These are phyloP conservation scores for Cydia fagiglandana DNA, from an alignment of 1,140 invertebrate genomes.

Conservation along the genomic window DNA sequence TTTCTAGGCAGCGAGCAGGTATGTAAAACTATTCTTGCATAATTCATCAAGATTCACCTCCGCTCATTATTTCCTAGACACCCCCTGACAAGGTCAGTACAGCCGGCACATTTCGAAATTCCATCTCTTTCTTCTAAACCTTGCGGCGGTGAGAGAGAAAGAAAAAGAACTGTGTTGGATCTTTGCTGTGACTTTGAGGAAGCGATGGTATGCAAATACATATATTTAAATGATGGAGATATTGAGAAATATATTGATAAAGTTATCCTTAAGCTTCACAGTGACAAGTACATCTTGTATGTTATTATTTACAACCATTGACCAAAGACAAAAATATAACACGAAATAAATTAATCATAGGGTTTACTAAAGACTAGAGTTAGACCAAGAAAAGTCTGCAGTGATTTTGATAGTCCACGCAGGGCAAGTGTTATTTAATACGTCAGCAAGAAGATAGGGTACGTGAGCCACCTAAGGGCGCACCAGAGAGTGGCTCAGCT, in stretches of 20 bases:
- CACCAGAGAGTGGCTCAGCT: too few species aligned
- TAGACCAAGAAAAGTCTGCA: too few species aligned
- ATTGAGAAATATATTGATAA: neutral
- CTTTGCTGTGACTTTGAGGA: neutral
- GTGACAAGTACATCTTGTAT: neutral
- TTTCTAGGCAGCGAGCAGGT: conserved; percentile 3
- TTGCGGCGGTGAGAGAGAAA: neutral
- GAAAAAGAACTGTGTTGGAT: neutral
- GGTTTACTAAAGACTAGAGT: too few species aligned
- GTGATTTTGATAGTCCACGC: too few species aligned
- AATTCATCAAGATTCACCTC: conserved; percentile 14
- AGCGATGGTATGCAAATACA: neutral
- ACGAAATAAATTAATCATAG: too few species aligned
- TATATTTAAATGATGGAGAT: neutral
- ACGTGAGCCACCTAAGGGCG: too few species aligned
- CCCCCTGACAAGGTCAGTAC: conserved; percentile 19
- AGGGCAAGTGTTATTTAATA: too few species aligned
- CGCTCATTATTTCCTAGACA: conserved; percentile 21
- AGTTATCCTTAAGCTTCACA: neutral
- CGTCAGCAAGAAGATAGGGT: too few species aligned
- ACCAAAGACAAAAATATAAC: too few species aligned
- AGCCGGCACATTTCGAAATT: neutral
- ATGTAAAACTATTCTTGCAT: conserved; percentile 26
- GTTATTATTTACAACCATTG: neutral
- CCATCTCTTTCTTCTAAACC: neutral